Percentiles rank a stretch among this genome's conserved stretches.
phyloP scores from a whole-genome alignment of 1,140 invertebrate genomes.

The Lutraria rhynchaena region DNA sequence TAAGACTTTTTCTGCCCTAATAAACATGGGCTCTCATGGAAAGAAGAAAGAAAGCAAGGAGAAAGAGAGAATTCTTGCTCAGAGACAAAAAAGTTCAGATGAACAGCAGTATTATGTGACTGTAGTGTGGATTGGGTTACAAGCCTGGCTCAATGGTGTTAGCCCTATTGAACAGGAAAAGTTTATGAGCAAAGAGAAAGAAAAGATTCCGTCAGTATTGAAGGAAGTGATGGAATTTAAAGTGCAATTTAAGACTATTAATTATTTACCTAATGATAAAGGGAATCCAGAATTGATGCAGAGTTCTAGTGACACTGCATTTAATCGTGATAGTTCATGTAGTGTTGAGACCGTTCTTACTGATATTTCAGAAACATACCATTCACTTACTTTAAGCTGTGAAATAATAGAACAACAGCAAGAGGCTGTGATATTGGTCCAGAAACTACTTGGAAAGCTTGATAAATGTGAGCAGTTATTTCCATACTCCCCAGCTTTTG shows the following conservation, averaged over 20 bases:
- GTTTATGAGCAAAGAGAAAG: constrained; percentile 88
- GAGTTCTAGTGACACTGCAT: background rate
- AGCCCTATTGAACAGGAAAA: constrained; percentile 89
- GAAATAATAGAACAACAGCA: constrained; percentile 69
- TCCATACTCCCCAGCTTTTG: constrained; percentile 91
- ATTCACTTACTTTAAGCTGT: constrained; percentile 63
- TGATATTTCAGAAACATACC: constrained; percentile 67
- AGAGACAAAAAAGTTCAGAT: constrained; percentile 88
- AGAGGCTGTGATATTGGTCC: constrained; percentile 88
- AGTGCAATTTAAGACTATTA: constrained; percentile 44
- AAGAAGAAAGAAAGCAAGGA: constrained; percentile 84
- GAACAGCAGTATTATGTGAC: constrained; percentile 93
- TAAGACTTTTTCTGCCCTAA: constrained; percentile 87
- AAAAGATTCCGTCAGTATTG: constrained; percentile 87
- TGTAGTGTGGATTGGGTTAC: constrained; percentile 94
- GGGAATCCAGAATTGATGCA: background rate
- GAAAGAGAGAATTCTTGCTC: constrained; percentile 73
- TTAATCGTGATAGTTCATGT: constrained; percentile 39
- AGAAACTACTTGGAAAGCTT: constrained; percentile 87
- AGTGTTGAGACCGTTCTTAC: constrained; percentile 37
- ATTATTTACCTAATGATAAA: constrained; percentile 12
- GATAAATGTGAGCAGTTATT: constrained; percentile 91
- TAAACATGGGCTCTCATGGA: constrained; percentile 87
- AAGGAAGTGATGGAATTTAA: constrained; percentile 90
- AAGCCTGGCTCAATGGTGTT: constrained; percentile 89